A percentile compares a stretch with the other conserved stretches of the same genome.
phyloP scores from a whole-genome alignment of 2,113 vertebrate species.

The Falcunculus frontatus region DNA sequence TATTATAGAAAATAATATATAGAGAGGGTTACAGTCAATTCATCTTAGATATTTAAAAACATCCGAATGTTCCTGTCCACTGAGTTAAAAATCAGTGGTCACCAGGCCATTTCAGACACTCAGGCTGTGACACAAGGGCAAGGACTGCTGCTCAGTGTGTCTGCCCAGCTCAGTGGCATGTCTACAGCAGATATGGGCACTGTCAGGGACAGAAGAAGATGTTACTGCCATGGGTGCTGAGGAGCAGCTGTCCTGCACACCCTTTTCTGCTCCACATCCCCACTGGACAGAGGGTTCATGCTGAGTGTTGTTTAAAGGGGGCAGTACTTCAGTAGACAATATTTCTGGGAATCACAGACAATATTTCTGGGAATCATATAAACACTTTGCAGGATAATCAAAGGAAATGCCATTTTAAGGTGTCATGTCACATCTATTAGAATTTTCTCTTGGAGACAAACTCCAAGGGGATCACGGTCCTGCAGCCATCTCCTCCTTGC shows the following conservation, averaged over 20 bases:
- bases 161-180: neutral
- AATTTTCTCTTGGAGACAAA: neutral
- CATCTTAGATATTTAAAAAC: neutral
- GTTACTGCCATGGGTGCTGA: neutral
- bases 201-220: neutral
- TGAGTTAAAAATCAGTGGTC: neutral
- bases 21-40: neutral
- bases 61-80: neutral
- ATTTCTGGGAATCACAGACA: neutral
- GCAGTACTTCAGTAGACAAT: neutral
- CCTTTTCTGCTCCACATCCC: neutral
- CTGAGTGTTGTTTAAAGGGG: neutral
- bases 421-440: neutral
- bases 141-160: neutral
- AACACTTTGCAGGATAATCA: neutral
- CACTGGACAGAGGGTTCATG: neutral
- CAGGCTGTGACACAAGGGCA: neutral
- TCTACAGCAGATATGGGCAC: neutral
- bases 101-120: neutral
- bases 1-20: neutral
- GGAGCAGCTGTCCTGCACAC: neutral
- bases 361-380: neutral
- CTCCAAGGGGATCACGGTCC: neutral
- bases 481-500: neutral
- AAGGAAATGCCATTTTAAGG: neutral